phyloP scores from a whole-genome alignment of 1,140 invertebrate species.

The Cylas formicarius region DNA sequence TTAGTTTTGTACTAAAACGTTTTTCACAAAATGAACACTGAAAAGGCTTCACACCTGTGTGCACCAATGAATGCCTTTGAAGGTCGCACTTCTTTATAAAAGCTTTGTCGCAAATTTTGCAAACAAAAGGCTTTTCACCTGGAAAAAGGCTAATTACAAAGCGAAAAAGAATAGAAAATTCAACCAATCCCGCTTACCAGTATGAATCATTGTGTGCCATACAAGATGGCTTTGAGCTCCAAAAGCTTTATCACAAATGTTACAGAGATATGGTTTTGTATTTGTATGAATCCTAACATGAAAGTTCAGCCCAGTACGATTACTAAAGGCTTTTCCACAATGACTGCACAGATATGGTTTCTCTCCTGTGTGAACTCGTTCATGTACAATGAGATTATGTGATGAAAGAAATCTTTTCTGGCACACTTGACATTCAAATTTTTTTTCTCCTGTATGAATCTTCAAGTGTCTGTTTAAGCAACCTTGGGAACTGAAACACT shows the following conservation, averaged over 20 bases:
- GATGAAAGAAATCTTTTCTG: conserved; percentile 51
- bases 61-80: conserved; percentile 50
- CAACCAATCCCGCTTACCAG: conserved; percentile 41
- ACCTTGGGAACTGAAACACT: conserved; percentile 49
- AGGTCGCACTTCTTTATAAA: conserved; percentile 39
- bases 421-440: conserved; percentile 46
- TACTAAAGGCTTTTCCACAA: conserved; percentile 34
- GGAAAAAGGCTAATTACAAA: too few species aligned
- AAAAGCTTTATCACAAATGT: conserved; percentile 32
- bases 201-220: conserved; percentile 51
- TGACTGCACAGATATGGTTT: conserved; percentile 32
- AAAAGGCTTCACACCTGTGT: conserved; percentile 56
- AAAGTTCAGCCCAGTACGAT: conserved; percentile 31
- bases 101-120: conserved; percentile 27
- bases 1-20: conserved; percentile 48
- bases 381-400: conserved; percentile 31
- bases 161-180: too few species aligned
- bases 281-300: conserved; percentile 36
- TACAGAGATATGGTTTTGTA: conserved; percentile 33
- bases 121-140: conserved; percentile 31
- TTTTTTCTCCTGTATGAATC: conserved; percentile 51
- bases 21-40: conserved; percentile 61
- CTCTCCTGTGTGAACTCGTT: conserved; percentile 23
- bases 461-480: conserved; percentile 30
- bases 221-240: conserved; percentile 30